Base-by-base conservation (phyloP, 2,797 vertebrate species). In the Valencia hispanica region DNA sequence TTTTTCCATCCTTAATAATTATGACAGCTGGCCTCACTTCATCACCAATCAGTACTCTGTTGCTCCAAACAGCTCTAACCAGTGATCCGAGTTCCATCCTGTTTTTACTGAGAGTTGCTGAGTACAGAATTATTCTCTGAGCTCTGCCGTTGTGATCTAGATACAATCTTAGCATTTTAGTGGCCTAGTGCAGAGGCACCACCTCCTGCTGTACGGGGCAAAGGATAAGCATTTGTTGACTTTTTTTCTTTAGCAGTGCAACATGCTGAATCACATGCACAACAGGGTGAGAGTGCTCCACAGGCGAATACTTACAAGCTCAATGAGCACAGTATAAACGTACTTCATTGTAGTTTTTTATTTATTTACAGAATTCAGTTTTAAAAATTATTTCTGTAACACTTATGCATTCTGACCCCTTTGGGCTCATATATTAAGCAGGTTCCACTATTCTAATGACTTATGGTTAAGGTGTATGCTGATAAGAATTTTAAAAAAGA, bases 1-100 rank as follows among this genome's bases (percentile, higher is more conserved):
- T 96, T 80, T 92, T 96, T n/a, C 94, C 96, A 63, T 94, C 89
- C 47, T 88, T 87, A 75, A 96, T 95, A 11, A 92, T 27, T 14
- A 96, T 86, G 7, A 96, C 90, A 11, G 95, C 96, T 77, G 96
- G 94, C 25, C 78, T 48, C 41, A 96, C 69, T 14, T 93, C 77
- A 1, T 93, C 86, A 5, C 91, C 92, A 15, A 88, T 66, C 65
- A 96, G 81, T 3, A 97, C 96, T 74, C 93, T 94, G 53, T 82
- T 90, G 84, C 96, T 96, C 75, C 91, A 93, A 73, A 97, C 87
- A 18, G 91, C 92, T 9, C 68, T 69, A 4, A 96, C 81, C 0
- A 73, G 22, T 14, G 93, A 92, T n/a, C 96, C 96, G 0, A 90
- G 87, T 74, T 95, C 88, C 94, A 96, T 95, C 32, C 55, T 66